A percentile compares a stretch with the other conserved stretches of the same genome.
phyloP scores from a whole-genome alignment of 2,888 invertebrate species.

The Aricia artaxerxes region DNA sequence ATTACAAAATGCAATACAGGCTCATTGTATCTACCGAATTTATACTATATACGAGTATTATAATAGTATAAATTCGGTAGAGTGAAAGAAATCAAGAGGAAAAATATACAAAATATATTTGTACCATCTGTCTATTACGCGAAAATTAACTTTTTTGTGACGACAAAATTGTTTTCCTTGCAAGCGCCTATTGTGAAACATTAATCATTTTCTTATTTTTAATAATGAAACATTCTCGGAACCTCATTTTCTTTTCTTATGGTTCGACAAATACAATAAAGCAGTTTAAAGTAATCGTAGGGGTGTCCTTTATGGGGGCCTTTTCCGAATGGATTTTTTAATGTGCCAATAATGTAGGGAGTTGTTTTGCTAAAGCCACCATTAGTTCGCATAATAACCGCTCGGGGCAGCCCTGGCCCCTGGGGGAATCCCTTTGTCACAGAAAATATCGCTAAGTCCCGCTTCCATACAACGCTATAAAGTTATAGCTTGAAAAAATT shows the following conservation, averaged over 20 bases:
- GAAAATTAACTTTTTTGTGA: not conserved
- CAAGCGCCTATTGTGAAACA: slow-evolving; percentile 23
- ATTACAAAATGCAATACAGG: not conserved
- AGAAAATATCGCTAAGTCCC: slow-evolving; percentile 2
- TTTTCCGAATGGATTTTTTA: slow-evolving; percentile 68
- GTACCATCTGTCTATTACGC: not conserved
- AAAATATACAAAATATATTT: not conserved
- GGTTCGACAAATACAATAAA: slow-evolving; percentile 58
- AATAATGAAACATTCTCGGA: slow-evolving; percentile 26
- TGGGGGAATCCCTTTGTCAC: slow-evolving; percentile 31
- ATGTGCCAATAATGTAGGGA: slow-evolving; percentile 56
- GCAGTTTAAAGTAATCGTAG: slow-evolving; percentile 65
- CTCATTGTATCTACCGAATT: no score
- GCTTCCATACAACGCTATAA: not conserved
- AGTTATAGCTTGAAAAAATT: not conserved
- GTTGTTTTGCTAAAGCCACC: slow-evolving; percentile 67
- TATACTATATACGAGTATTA: no score
- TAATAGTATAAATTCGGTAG: not conserved
- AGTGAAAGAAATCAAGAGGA: not conserved
- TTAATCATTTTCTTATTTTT: slow-evolving; percentile 28
- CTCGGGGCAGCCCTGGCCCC: slow-evolving; percentile 45
- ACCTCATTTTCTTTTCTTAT: slow-evolving; percentile 35
- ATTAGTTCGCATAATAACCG: slow-evolving; percentile 68
- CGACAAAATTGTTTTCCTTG: slow-evolving; percentile 20
- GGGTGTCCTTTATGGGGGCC: slow-evolving; percentile 57